phyloP scores from a whole-genome alignment of 2,113 vertebrate species.

The Erythrocercus mccallii region DNA sequence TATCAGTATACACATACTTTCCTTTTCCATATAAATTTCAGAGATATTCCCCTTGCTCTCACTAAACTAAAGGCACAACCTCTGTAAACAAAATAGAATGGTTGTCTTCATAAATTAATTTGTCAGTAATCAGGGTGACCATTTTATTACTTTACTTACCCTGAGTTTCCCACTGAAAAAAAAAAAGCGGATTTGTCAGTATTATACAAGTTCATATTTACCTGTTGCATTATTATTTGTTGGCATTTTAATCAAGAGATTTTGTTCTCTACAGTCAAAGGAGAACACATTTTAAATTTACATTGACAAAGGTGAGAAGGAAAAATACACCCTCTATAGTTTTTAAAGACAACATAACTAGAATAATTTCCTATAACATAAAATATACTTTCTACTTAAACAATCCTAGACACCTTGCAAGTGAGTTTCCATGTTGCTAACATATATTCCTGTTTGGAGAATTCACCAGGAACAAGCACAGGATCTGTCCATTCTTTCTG shows the following conservation, averaged over 20 bases:
- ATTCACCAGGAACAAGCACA: background rate
- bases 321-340: background rate
- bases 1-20: background rate
- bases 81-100: background rate
- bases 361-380: background rate
- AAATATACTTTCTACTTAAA: background rate
- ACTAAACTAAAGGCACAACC: background rate
- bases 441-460: background rate
- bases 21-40: background rate
- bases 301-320: background rate
- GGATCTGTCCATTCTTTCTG: background rate
- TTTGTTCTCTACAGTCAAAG: background rate
- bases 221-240: background rate
- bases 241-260: background rate
- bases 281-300: background rate
- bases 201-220: background rate
- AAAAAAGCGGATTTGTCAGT: background rate
- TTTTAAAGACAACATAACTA: background rate
- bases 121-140: background rate
- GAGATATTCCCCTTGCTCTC: background rate
- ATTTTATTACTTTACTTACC: background rate
- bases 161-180: background rate
- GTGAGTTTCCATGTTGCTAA: background rate
- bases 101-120: background rate
- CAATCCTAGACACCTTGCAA: background rate